Evolutionary conservation across 2,797 vertebrate species (phyloP), one percentile per base, ranked within the genome.

Genomic region (Chaenodraco wilsoni): DNA sequence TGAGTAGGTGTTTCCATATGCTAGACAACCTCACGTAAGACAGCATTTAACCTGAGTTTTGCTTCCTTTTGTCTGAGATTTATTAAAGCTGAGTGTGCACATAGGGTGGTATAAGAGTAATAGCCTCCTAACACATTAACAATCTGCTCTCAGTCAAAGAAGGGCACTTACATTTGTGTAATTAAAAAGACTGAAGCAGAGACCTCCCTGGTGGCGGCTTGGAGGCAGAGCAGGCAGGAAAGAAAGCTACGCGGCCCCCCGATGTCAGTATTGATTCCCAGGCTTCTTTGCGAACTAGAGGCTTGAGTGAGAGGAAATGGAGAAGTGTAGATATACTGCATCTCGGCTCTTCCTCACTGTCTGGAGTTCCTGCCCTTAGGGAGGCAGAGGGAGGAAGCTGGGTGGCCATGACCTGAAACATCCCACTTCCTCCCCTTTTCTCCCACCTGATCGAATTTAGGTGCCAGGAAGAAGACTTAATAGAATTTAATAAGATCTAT

Each of bases 261-360:
- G 58, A 87, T 90, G 87, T 88, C 88, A 65, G 86, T 91, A 94
- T 95, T 66, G 93, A 94, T 94, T 91, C 84, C 64, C 43, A 5
- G 61, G 73, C 78, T 91, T 85, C 86, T 78, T 60, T 12, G 88
- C 91, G 91, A 87, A 88, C 86, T 65, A 60, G 67, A 90, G 81
- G 82, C 86, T 91, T 79, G 87, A 93, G 84, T 85, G 86, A 91
- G 87, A 87, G 88, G 91, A 94, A 93, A 93, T 86, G 82, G 88
- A 92, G 90, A 93, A 80, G 88, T 90, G 85, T 80, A 89, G 89
- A 93, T 91, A 82, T 86, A 91, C 88, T 91, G 91, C 82, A 76
- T 74, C 70, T 76, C 65, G 70, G 54, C 84, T 82, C 83, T 88
- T 66, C 83, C 83, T 89, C 82, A 81, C 87, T 87, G 89, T 90